Evolutionary conservation across 1,140 invertebrate genomes (phyloP).

Genomic region (Apis laboriosa): DNA sequence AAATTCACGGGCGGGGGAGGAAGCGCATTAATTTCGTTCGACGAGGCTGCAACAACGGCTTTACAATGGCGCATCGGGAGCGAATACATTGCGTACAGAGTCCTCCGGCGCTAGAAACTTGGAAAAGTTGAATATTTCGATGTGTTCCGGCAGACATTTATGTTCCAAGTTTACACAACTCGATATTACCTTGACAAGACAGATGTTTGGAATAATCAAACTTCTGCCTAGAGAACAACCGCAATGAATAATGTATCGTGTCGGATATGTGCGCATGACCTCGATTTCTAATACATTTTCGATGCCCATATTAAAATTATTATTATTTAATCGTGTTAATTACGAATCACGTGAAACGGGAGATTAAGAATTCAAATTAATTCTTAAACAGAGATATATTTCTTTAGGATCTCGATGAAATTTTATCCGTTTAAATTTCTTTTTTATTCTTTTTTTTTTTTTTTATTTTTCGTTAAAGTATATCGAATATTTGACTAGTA

Average conservation of each 20-base stretch:
- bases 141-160: slow-evolving; percentile 21
- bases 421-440: too few relatives aligned
- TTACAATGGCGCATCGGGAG: neutral
- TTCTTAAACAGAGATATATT: too few relatives aligned
- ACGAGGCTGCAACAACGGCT: neutral
- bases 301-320: neutral
- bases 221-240: slow-evolving; percentile 34
- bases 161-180: slow-evolving; percentile 46
- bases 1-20: neutral
- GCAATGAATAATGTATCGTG: slow-evolving; percentile 48
- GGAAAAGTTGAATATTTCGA: slow-evolving; percentile 49
- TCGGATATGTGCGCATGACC: neutral
- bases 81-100: neutral
- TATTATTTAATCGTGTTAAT: neutral
- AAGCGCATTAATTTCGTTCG: slow-evolving; percentile 23
- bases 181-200: slow-evolving; percentile 47
- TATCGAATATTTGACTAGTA: too few relatives aligned
- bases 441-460: too few relatives aligned
- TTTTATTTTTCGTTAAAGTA: too few relatives aligned
- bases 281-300: slow-evolving; percentile 25
- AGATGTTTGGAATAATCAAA: slow-evolving; percentile 52
- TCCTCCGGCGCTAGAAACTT: slow-evolving; percentile 15
- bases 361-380: too few relatives aligned
- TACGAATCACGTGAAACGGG: neutral
- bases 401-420: too few relatives aligned